These are phyloP conservation scores for Micrasema longulum DNA, from an alignment of 1,140 invertebrate genomes.

Conservation along the genomic window DNA sequence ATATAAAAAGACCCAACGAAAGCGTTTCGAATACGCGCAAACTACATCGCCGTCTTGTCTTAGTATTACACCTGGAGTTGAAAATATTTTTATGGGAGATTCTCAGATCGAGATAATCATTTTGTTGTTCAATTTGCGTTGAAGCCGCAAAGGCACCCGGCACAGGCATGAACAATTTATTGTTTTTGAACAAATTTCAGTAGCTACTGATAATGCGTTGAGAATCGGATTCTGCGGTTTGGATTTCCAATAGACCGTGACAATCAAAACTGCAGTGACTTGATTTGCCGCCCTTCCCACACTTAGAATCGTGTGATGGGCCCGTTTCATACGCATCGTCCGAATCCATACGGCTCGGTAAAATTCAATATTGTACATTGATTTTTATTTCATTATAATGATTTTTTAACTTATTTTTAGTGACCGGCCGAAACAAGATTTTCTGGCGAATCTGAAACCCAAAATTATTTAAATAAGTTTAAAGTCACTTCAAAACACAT, in stretches of 20 bases:
- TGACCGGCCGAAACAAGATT: background rate
- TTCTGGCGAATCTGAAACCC: background rate
- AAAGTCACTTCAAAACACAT: too few relatives aligned
- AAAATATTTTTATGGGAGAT: background rate
- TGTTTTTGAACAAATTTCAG: conserved; percentile 21
- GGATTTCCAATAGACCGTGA: conserved; percentile 6
- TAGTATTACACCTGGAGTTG: background rate
- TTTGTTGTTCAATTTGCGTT: background rate
- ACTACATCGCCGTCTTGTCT: background rate
- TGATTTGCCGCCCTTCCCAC: background rate
- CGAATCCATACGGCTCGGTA: too few relatives aligned
- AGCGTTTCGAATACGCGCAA: background rate
- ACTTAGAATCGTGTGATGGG: conserved; percentile 4
- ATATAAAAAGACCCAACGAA: conserved; percentile 1
- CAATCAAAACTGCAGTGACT: conserved; percentile 12
- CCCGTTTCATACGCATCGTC: too few relatives aligned
- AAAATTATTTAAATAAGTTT: too few relatives aligned
- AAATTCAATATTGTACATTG: background rate
- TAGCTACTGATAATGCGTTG: conserved; percentile 15
- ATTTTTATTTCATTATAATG: background rate
- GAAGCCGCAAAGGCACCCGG: conserved; percentile 25
- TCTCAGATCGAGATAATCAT: background rate
- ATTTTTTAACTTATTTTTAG: background rate
- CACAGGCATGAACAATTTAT: background rate
- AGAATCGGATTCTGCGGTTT: conserved; percentile 16